A percentile compares a stretch with the other conserved stretches of the same genome.
phyloP scores from a whole-genome alignment of 2,797 vertebrate genomes.

The Coluber constrictor region DNA sequence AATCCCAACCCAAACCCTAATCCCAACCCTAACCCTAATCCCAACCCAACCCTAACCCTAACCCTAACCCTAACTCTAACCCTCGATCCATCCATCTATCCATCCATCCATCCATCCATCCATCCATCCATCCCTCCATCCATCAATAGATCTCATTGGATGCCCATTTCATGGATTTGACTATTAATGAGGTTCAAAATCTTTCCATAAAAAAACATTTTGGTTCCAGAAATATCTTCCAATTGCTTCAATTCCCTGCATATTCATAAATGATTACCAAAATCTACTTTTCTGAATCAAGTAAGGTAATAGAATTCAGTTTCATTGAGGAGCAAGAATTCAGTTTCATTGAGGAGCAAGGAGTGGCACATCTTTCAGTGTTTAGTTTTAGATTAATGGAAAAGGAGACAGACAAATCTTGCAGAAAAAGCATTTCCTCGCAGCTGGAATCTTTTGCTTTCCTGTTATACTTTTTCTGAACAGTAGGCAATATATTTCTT shows the following conservation, averaged over 20 bases:
- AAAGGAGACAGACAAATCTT: neutral
- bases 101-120: neutral
- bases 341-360: neutral
- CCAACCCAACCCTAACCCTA: too few relatives aligned
- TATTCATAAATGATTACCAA: neutral
- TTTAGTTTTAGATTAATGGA: conserved; percentile 22
- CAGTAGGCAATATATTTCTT: conserved; percentile 27
- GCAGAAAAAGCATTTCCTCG: conserved; percentile 21
- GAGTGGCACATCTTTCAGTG: neutral
- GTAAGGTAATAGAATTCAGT: neutral
- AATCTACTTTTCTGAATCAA: neutral
- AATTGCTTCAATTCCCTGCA: neutral
- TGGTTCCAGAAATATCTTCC: neutral
- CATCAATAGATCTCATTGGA: neutral
- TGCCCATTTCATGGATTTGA: neutral
- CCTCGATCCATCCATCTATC: neutral
- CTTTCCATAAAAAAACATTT: neutral
- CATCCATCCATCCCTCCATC: neutral
- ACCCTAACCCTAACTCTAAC: too few relatives aligned
- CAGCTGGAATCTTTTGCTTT: conserved; percentile 16
- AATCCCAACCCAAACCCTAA: too few relatives aligned
- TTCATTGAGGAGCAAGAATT: neutral
- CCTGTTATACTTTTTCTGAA: conserved; percentile 22
- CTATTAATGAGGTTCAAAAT: neutral
- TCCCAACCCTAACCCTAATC: too few relatives aligned